These are phyloP conservation scores for Drosophila sulfurigaster DNA, from an alignment of 1,140 invertebrate species.

Conservation along the genomic window DNA sequence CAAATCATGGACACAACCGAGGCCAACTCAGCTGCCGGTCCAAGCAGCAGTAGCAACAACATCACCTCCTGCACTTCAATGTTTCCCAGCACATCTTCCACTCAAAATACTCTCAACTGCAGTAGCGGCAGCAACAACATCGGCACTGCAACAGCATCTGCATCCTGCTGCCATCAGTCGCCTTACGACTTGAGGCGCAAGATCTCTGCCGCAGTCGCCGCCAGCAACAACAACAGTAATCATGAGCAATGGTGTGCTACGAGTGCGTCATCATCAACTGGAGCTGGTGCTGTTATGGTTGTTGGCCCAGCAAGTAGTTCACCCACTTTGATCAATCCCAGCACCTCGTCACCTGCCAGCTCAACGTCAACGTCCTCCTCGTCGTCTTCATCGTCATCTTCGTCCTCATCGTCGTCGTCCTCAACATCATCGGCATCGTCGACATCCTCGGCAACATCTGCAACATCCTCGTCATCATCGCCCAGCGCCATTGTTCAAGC, in stretches of 20 bases:
- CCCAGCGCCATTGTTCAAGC: slow-evolving; percentile 84
- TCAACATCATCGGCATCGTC: slow-evolving; percentile 56
- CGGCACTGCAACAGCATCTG: slow-evolving; percentile 63
- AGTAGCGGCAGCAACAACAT: slow-evolving; percentile 53
- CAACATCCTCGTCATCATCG: slow-evolving; percentile 64
- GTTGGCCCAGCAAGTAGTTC: slow-evolving; percentile 73
- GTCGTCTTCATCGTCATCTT: slow-evolving; percentile 50
- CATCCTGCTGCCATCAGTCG: slow-evolving; percentile 89
- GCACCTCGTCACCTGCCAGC: slow-evolving; percentile 61
- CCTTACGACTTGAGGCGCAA: slow-evolving; percentile 94
- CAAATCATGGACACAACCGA: slow-evolving; percentile 75
- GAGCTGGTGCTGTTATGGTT: slow-evolving; percentile 61
- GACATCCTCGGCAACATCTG: slow-evolving; percentile 59
- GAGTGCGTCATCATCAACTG: slow-evolving; percentile 33
- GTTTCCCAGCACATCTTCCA: slow-evolving; percentile 55
- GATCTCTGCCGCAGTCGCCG: slow-evolving; percentile 88
- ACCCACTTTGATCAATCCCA: slow-evolving; percentile 69
- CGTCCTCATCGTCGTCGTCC: slow-evolving; percentile 53
- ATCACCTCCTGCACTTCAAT: slow-evolving; percentile 47
- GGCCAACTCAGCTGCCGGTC: slow-evolving; percentile 37
- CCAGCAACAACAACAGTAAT: slow-evolving; percentile 80
- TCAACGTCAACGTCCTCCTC: slow-evolving; percentile 58
- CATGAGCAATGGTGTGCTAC: slow-evolving; percentile 86
- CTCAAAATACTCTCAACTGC: slow-evolving; percentile 47
- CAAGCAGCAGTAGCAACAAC: slow-evolving; percentile 44